Base-by-base conservation (phyloP, 2,888 invertebrate species). In the Ferdinandea cuprea region DNA sequence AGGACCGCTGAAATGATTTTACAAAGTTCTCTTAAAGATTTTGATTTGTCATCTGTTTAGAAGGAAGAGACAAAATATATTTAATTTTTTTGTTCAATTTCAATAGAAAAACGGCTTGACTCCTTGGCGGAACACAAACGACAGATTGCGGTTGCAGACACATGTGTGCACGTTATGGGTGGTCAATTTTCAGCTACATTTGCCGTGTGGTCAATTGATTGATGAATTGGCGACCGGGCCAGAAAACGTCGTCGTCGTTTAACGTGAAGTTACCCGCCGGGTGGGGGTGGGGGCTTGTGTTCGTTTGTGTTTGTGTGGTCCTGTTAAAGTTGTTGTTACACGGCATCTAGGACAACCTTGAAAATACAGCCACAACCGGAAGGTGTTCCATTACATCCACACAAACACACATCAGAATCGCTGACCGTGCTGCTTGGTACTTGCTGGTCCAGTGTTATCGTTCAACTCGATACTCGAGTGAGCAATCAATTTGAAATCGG, bases 161-260 rank as follows among this genome's bases (percentile, higher is more conserved):
- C 78, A 63, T 73, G 73, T 79, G 84, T 84, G 84, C 73, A 74
- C 65, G 69, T 84, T 84, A 84, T 84, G 73, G 81, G 56, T 44
- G 73, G 56, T 52, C 79, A 79, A 84, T 84, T 84, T 84, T 84
- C 84, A 84, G 79, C 84, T 84, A 79, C 84, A 84, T 84, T 84
- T 73, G 65, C 69, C 79, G 46, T 79, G 79, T 65, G 84, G 84
- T 84, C 79, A 84, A 74, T 65, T 84, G 84, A 84, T 79, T 84
- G 84, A 84, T 84, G 84, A 79, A 84, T 73, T 69, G 84, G 15
- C 46, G 56, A 65, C 44, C 25, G 9, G 44, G 25, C 32, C 58
- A 35, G 19, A 15, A 30, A n/a, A 9, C 15, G 25, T 46, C 15
- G 25, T 72, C 17, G 42, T 28, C 13, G 56, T 56, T 37, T 48